Percentiles rank a stretch among this genome's conserved stretches.
These are phyloP conservation scores for Hiodon alosoides DNA, from an alignment of 2,113 vertebrate genomes.

Conservation along the genomic window DNA sequence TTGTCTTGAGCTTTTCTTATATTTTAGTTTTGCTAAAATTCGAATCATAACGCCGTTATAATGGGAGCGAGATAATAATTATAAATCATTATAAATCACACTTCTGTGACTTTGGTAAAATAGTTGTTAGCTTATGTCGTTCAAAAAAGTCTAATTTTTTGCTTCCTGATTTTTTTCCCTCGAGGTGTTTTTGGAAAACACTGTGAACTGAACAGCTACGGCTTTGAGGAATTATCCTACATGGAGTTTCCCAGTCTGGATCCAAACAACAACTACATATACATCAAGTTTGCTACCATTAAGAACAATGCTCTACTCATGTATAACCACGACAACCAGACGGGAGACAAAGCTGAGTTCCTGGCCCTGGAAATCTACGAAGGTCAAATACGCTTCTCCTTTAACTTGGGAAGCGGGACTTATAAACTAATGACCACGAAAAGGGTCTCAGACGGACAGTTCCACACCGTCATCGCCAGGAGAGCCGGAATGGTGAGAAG, in stretches of 20 bases:
- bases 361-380: slow-evolving; percentile 84
- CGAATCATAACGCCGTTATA: not conserved
- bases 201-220: slow-evolving; percentile 94
- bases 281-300: slow-evolving; percentile 93
- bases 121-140: not conserved
- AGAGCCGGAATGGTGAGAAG: slow-evolving; percentile 88
- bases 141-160: not conserved
- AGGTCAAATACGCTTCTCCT: slow-evolving; percentile 84
- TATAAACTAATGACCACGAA: slow-evolving; percentile 85
- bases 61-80: not conserved
- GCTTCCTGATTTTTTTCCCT: slow-evolving; percentile 32
- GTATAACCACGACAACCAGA: slow-evolving; percentile 94
- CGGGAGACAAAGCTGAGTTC: slow-evolving; percentile 87
- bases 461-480: slow-evolving; percentile 91
- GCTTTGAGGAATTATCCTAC: slow-evolving; percentile 92
- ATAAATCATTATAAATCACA: no score
- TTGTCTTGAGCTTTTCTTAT: not conserved
- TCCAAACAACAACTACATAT: slow-evolving; percentile 96
- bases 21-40: not conserved
- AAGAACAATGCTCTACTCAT: slow-evolving; percentile 80
- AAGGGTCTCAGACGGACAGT: slow-evolving; percentile 87
- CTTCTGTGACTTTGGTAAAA: no score
- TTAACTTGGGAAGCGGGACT: slow-evolving; percentile 85
- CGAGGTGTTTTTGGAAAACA: slow-evolving; percentile 96
- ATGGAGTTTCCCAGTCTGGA: slow-evolving; percentile 98